Evolutionary conservation across 1,140 invertebrate species (phyloP).

Genomic region (Achroia grisella): DNA sequence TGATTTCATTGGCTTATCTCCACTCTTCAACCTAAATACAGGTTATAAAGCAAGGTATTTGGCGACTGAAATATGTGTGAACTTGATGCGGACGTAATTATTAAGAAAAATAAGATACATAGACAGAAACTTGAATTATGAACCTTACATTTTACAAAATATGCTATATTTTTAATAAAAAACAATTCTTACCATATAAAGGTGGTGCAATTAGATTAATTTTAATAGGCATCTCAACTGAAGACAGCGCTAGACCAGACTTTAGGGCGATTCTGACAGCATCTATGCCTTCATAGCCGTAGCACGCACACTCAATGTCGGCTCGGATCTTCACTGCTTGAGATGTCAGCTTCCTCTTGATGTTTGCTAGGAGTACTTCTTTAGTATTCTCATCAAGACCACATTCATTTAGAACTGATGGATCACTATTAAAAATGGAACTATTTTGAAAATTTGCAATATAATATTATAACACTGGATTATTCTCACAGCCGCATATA

Average conservation of each 20-base stretch:
- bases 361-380: constrained; percentile 94
- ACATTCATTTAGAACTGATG: constrained; percentile 96
- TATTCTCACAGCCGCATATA: too few species aligned
- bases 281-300: constrained; percentile 99
- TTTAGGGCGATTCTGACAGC: constrained; percentile 96
- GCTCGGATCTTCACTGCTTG: constrained; percentile 98
- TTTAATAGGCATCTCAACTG: constrained; percentile 95
- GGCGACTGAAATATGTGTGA: too few species aligned
- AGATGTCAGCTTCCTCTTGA: constrained; percentile 96
- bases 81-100: too few species aligned
- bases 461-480: too few species aligned
- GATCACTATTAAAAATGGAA: constrained; percentile 85
- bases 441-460: too few species aligned
- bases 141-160: too few species aligned
- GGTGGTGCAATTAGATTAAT: constrained; percentile 99
- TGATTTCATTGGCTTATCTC: too few species aligned
- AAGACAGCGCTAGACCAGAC: constrained; percentile 93
- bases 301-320: constrained; percentile 99
- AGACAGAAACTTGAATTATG: too few species aligned
- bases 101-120: too few species aligned
- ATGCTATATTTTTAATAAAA: too few species aligned
- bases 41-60: too few species aligned
- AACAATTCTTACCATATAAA: constrained; percentile 83
- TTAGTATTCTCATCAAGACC: constrained; percentile 94
- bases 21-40: too few species aligned